These are phyloP conservation scores for Brachionus rotundiformis DNA, from an alignment of 1,140 invertebrate genomes.

Conservation along the genomic window DNA sequence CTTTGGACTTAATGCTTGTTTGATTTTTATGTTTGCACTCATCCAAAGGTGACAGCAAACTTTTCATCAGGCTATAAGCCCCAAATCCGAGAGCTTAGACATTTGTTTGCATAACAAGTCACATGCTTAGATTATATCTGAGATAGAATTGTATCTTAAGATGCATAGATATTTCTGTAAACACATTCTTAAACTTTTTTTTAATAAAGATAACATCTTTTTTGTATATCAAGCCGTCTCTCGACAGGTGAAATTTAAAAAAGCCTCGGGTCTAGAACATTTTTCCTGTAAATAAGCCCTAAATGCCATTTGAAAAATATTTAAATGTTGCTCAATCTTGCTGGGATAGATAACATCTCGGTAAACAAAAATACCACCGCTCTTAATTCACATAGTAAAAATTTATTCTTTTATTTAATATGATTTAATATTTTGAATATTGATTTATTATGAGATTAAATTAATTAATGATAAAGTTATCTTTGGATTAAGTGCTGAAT, in stretches of 20 bases:
- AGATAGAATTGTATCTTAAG: not conserved
- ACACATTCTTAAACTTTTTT: not conserved
- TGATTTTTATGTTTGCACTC: slow-evolving; percentile 9
- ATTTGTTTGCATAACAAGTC: slow-evolving; percentile 1
- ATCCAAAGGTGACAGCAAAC: not conserved
- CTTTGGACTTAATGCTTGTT: not conserved
- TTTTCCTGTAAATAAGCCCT: not conserved
- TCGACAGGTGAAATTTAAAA: not conserved
- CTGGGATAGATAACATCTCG: not conserved
- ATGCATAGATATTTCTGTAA: not conserved
- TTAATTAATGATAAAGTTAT: slow-evolving; percentile 5
- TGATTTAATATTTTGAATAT: not conserved
- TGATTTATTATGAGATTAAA: not conserved
- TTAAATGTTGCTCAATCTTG: not conserved
- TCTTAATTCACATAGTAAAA: not conserved
- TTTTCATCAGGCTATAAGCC: not conserved
- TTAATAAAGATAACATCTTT: not conserved
- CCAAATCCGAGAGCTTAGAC: not conserved
- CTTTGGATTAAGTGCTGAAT: not conserved
- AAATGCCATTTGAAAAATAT: not conserved
- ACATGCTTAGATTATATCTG: not conserved
- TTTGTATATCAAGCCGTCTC: not conserved
- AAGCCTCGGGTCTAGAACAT: not conserved
- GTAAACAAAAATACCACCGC: not conserved
- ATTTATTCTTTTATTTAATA: too few species aligned